phyloP scores from a whole-genome alignment of 2,888 invertebrate species.

The Athalia circularis region DNA sequence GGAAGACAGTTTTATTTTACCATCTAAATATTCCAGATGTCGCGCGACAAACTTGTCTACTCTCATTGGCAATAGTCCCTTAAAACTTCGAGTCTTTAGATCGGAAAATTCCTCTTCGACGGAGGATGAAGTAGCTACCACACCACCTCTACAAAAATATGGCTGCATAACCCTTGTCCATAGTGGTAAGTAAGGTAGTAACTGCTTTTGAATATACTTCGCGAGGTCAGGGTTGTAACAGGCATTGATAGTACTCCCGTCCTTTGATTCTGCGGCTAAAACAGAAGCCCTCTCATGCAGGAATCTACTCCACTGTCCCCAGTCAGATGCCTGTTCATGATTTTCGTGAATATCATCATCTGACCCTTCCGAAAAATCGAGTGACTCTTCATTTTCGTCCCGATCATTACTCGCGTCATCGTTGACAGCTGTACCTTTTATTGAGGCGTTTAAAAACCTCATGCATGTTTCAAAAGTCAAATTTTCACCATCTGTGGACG shows the following conservation, averaged over 20 bases:
- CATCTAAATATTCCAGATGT: conserved; percentile 37
- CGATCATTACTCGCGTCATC: not conserved
- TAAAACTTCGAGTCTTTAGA: conserved; percentile 38
- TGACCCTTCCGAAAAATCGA: conserved; percentile 8
- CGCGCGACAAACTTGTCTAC: conserved; percentile 41
- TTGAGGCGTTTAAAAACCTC: conserved; percentile 44
- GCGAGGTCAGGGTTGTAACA: conserved; percentile 50
- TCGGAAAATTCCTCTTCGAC: conserved; percentile 45
- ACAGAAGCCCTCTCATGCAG: conserved; percentile 40
- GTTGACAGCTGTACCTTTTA: conserved; percentile 33
- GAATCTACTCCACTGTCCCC: conserved; percentile 48
- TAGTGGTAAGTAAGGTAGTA: conserved; percentile 49
- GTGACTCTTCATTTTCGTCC: conserved; percentile 19
- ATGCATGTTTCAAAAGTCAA: conserved; percentile 47
- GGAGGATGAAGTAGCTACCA: conserved; percentile 39
- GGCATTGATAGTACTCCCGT: conserved; percentile 49
- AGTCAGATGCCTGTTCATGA: conserved; percentile 23
- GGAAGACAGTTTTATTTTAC: conserved; percentile 39
- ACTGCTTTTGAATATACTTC: conserved; percentile 40
- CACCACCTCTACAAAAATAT: conserved; percentile 36
- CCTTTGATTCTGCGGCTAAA: conserved; percentile 38
- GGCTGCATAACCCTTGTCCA: conserved; percentile 49
- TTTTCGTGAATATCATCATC: not conserved
- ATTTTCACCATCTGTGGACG: conserved; percentile 41
- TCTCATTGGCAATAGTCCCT: conserved; percentile 41